A percentile compares a stretch with the other conserved stretches of the same genome.
Conservation (phyloP, 2,797 vertebrate species). For the Rhinophrynus dorsalis region DNA sequence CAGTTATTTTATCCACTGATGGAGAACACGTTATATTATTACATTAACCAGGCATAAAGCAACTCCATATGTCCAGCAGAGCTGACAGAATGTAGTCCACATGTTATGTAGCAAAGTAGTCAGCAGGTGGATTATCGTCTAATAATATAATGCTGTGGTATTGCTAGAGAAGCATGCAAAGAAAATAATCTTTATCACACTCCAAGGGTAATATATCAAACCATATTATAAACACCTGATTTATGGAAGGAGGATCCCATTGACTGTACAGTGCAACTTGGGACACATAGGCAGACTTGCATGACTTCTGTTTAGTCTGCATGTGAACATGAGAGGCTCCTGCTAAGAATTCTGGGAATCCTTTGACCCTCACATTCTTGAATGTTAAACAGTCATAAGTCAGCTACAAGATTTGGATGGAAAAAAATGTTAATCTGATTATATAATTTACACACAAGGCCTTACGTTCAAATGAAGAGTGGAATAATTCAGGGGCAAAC, state of each 20-base stretch:
- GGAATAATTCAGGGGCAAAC: too few species aligned
- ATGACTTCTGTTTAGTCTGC: not conserved
- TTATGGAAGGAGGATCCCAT: not conserved
- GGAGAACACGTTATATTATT: too few species aligned
- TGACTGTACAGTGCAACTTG: not conserved
- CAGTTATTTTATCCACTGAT: too few species aligned
- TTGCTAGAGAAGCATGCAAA: not conserved
- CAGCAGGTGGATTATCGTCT: not conserved
- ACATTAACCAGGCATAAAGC: too few species aligned
- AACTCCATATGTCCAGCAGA: too few species aligned
- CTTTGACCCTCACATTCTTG: not conserved
- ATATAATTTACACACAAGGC: too few species aligned
- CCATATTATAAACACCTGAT: too few species aligned
- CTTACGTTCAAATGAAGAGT: too few species aligned
- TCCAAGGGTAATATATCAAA: not conserved
- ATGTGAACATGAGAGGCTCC: too few species aligned
- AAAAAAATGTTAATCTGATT: too few species aligned
- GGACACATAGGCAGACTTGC: not conserved
- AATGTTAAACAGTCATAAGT: not conserved
- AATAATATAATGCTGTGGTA: not conserved
- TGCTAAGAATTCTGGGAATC: not conserved
- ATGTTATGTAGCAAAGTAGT: not conserved
- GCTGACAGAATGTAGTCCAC: too few species aligned
- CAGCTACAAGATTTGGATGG: too few species aligned
- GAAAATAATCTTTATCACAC: not conserved